Percentiles rank a stretch among this genome's conserved stretches.
Evolutionary conservation across 2,113 vertebrate genomes (phyloP).

Genomic region (Cottus gobio): DNA sequence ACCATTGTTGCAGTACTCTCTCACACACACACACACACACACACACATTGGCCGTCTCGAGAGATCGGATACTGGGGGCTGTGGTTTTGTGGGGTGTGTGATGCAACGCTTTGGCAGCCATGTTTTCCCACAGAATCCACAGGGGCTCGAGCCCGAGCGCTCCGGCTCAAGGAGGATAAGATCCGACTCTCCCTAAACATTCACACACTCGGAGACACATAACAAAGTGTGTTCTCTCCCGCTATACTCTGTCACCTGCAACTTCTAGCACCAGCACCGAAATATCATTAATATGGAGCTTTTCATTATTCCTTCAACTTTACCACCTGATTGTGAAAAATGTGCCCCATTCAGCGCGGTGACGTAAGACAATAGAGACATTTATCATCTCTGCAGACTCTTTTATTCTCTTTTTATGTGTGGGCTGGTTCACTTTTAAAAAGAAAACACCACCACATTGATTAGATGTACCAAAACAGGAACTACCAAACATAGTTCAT

Average conservation of each 20-base stretch:
- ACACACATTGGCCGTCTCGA: conserved; percentile 44
- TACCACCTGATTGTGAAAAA: conserved; percentile 64
- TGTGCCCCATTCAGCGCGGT: conserved; percentile 36
- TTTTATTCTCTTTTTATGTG: conserved; percentile 47
- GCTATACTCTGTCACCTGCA: conserved; percentile 48
- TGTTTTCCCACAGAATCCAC: conserved; percentile 72
- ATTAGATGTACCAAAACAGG: conserved; percentile 64
- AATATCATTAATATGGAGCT: conserved; percentile 64
- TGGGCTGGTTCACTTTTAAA: conserved; percentile 37
- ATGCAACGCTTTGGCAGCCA: conserved; percentile 76
- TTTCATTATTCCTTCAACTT: conserved; percentile 61
- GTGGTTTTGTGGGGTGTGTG: conserved; percentile 72
- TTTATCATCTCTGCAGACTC: conserved; percentile 53
- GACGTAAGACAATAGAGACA: conserved; percentile 57
- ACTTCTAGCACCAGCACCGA: conserved; percentile 34
- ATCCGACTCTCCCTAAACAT: conserved; percentile 52
- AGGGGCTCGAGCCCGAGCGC: conserved; percentile 55
- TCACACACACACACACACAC: conserved; percentile 2
- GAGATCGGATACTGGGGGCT: conserved; percentile 61
- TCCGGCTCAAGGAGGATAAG: conserved; percentile 43
- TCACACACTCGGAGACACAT: conserved; percentile 34
- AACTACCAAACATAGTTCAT: conserved; percentile 59
- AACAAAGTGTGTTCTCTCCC: conserved; percentile 52
- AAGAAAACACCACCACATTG: conserved; percentile 33
- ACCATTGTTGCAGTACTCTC: conserved; percentile 47